Evolutionary conservation across 2,888 invertebrate genomes (phyloP).

Genomic region (Aphodius sticticus): DNA sequence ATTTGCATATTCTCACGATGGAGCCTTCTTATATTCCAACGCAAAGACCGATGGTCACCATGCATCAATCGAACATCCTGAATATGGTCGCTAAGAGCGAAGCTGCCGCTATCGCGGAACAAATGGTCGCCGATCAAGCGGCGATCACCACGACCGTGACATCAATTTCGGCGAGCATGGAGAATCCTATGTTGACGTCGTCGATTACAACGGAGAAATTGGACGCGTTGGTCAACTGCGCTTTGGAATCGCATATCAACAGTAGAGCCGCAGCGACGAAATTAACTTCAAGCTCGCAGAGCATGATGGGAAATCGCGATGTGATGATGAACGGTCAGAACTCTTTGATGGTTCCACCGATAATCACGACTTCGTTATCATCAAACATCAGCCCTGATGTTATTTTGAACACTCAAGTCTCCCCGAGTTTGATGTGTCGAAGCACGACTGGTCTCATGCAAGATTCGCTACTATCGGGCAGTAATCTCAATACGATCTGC

Average conservation of each 20-base stretch:
- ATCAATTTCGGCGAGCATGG: constrained; percentile 39
- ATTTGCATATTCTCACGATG: constrained; percentile 27
- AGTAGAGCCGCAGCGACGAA: constrained; percentile 21
- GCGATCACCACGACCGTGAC: constrained; percentile 35
- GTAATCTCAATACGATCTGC: constrained; percentile 45
- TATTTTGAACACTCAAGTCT: constrained; percentile 69
- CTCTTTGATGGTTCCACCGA: constrained; percentile 47
- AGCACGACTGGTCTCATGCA: constrained; percentile 46
- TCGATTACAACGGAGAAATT: constrained; percentile 61
- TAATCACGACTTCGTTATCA: constrained; percentile 50
- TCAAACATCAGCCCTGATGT: constrained; percentile 65
- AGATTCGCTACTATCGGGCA: constrained; percentile 45
- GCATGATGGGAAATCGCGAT: constrained; percentile 52
- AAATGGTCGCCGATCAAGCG: constrained; percentile 36
- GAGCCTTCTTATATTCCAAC: constrained; percentile 48
- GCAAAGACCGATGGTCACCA: constrained; percentile 41
- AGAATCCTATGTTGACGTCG: constrained; percentile 43
- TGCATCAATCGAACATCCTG: constrained; percentile 47
- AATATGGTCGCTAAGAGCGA: constrained; percentile 53
- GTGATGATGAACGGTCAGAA: constrained; percentile 57
- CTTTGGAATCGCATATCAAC: constrained; percentile 64
- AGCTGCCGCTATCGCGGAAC: constrained; percentile 45
- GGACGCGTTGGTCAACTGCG: constrained; percentile 68
- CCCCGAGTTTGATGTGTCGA: constrained; percentile 68
- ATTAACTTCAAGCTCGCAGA: constrained; percentile 39